phyloP scores from a whole-genome alignment of 1,140 invertebrate species.

The Gonatopus flavifemur region DNA sequence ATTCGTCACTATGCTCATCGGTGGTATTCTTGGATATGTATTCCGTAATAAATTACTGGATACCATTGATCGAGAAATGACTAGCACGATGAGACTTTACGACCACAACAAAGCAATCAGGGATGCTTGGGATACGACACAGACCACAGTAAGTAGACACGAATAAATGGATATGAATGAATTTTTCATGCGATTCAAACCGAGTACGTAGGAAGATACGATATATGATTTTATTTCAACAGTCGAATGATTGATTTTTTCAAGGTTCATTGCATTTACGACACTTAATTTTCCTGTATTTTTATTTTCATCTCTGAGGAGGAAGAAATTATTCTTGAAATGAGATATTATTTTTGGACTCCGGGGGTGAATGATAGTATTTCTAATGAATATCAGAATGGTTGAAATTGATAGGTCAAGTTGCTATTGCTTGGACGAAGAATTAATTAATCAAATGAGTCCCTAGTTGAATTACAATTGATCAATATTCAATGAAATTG shows the following conservation, averaged over 20 bases:
- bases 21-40: constrained; percentile 85
- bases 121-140: constrained; percentile 81
- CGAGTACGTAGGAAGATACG: too few relatives aligned
- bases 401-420: too few relatives aligned
- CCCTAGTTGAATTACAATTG: too few relatives aligned
- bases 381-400: too few relatives aligned
- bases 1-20: constrained; percentile 84
- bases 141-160: constrained; percentile 59
- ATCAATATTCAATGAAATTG: too few relatives aligned
- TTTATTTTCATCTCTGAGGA: not conserved
- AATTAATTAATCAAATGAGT: too few relatives aligned
- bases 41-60: constrained; percentile 77
- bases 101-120: constrained; percentile 68
- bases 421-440: too few relatives aligned
- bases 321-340: too few relatives aligned
- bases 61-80: constrained; percentile 76
- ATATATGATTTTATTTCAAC: constrained; percentile 3
- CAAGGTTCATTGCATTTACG: not conserved
- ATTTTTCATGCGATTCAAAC: too few relatives aligned
- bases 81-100: constrained; percentile 72
- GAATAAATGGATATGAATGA: not conserved
- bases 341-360: too few relatives aligned
- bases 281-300: not conserved
- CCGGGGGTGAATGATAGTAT: too few relatives aligned
- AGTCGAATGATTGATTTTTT: not conserved